A percentile compares a stretch with the other conserved stretches of the same genome.
phyloP scores from a whole-genome alignment of 2,797 vertebrate species.

The Monodelphis domestica region DNA sequence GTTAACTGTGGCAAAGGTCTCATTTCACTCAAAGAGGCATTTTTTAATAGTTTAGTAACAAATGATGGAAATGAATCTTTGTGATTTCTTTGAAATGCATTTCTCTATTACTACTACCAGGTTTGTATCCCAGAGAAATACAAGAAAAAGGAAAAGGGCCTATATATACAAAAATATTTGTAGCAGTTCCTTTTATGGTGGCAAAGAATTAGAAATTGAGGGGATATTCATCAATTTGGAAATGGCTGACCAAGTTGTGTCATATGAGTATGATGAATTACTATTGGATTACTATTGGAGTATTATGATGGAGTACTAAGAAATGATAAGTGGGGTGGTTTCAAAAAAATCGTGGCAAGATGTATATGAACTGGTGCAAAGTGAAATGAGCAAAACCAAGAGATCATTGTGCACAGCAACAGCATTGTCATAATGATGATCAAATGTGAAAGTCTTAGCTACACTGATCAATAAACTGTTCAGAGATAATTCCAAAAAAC shows the following conservation, averaged over 20 bases:
- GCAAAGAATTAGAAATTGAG: neutral
- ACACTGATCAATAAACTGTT: neutral
- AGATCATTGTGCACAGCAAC: neutral
- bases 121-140: too few relatives aligned
- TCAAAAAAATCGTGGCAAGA: neutral
- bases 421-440: neutral
- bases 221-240: neutral
- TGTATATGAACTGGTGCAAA: neutral
- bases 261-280: neutral
- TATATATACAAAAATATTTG: neutral
- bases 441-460: neutral
- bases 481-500: neutral
- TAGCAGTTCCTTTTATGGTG: neutral
- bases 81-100: slow-evolving; percentile 41
- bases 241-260: neutral
- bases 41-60: neutral
- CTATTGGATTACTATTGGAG: too few relatives aligned
- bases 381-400: neutral
- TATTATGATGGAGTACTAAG: too few relatives aligned
- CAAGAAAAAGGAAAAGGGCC: neutral
- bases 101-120: neutral
- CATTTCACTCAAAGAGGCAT: slow-evolving; percentile 27
- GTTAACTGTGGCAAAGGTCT: slow-evolving; percentile 46
- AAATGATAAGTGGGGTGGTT: neutral
- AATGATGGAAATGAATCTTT: slow-evolving; percentile 7